These are phyloP conservation scores for Sander vitreus DNA, from an alignment of 2,113 vertebrate genomes.

Conservation along the genomic window DNA sequence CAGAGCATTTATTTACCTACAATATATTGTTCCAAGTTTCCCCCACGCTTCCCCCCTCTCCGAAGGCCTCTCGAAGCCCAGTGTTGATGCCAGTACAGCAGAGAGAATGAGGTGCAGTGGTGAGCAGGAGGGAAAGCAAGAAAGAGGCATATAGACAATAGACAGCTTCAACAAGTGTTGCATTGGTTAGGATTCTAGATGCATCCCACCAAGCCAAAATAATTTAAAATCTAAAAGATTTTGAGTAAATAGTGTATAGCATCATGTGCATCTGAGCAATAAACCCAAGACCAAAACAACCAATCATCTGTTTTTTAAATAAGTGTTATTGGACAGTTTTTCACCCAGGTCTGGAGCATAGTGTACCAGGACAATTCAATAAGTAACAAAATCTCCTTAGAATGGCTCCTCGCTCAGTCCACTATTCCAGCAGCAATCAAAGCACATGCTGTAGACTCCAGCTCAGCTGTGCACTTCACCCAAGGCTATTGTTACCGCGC, in stretches of 20 bases:
- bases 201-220: constrained; percentile 11
- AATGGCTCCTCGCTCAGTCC: constrained; percentile 40
- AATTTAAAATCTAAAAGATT: constrained; percentile 14
- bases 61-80: constrained; percentile 77
- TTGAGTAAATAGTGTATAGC: not conserved
- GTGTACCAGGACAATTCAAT: constrained; percentile 30
- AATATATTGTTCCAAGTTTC: constrained; percentile 81
- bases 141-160: constrained; percentile 44
- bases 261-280: not conserved
- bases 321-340: constrained; percentile 14
- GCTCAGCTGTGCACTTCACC: constrained; percentile 79
- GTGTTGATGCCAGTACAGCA: constrained; percentile 72
- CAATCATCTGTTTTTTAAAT: constrained; percentile 13
- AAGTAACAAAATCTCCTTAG: constrained; percentile 42
- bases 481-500: constrained; percentile 73
- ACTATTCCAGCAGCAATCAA: constrained; percentile 67
- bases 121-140: constrained; percentile 58
- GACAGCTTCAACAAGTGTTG: constrained; percentile 47
- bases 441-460: constrained; percentile 54
- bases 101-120: constrained; percentile 69
- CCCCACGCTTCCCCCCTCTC: constrained; percentile 70
- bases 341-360: constrained; percentile 17
- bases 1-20: constrained; percentile 86
- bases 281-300: not conserved
- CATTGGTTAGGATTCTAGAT: constrained; percentile 26